Evolutionary conservation across 2,797 vertebrate genomes (phyloP), one percentile per base, ranked within the genome.

Genomic region (Crocidura indochinensis): DNA sequence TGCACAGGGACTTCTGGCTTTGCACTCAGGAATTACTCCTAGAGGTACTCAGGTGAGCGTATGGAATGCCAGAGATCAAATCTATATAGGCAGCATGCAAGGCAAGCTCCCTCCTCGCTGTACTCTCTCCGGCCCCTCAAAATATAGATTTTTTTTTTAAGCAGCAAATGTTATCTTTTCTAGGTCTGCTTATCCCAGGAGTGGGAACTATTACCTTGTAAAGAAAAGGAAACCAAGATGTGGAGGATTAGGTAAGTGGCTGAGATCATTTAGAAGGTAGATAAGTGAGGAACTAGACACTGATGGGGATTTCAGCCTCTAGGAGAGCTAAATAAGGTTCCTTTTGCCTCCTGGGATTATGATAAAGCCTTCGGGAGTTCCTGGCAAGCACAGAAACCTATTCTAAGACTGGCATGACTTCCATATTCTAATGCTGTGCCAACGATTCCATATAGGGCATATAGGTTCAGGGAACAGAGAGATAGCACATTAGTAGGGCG

Each of bases 321-420:
- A 11, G 15, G 2, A 60, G 65, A 27, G 29, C 62, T 60, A 8
- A 20, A 10, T 51, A 69, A 73, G 17, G 6, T 31, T 62, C 14
- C 38, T 88, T 64, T 17, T 8, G 44, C 15, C 12, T 60, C 64
- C 24, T 2, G 74, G 29, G 7, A 49, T 44, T 79, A 2, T 17
- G 15, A 31, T 73, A 27, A 84, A 24, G 2, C 71, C 24, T 87
- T 4, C 10, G 10, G n/a, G 15, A 9, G 67, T 86, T 93, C 91
- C 14, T 84, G 71, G 31, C 17, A 65, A 92, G 90, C 62, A 53
- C 15, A 86, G 60, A 83, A 71, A 77, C 9, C 17, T 44, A 47
- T 0, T 2, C 44, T 46, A 65, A 29, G 9, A 19, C 26, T 20
- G 65, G 19, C 65, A 5, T 8, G 10, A 4, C 12, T 8, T 49